These are phyloP conservation scores for Andrena chrysosceles DNA, from an alignment of 2,888 invertebrate species.

Conservation along the genomic window DNA sequence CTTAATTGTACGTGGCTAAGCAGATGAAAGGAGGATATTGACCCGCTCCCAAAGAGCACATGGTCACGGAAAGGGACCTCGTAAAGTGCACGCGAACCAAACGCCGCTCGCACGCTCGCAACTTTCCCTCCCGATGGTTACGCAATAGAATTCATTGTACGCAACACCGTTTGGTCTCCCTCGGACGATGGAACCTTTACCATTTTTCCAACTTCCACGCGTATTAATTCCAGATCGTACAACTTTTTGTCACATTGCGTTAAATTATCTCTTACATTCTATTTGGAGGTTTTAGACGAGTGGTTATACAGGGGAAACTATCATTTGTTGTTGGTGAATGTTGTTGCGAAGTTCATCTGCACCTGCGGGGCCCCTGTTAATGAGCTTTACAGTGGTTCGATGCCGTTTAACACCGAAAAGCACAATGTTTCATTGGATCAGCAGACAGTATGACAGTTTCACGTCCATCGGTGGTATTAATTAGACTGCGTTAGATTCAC, in stretches of 20 bases:
- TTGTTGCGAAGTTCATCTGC: no score
- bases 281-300: no score
- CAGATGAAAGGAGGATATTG: constrained; percentile 74
- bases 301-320: no score
- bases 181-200: constrained; percentile 38
- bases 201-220: constrained; percentile 18
- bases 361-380: not conserved
- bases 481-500: not conserved
- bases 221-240: not conserved
- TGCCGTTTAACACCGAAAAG: not conserved
- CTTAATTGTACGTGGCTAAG: constrained; percentile 67
- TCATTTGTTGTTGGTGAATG: no score
- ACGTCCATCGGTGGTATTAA: constrained; percentile 14
- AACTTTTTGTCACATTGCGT: no score
- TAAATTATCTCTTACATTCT: no score
- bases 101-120: constrained; percentile 62
- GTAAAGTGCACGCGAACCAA: constrained; percentile 68
- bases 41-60: constrained; percentile 72
- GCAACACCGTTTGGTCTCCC: constrained; percentile 45
- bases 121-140: constrained; percentile 69
- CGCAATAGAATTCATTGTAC: constrained; percentile 70
- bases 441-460: not conserved
- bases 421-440: not conserved
- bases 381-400: not conserved
- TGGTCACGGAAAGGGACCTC: constrained; percentile 74